These are phyloP conservation scores for Porites lobata DNA, from an alignment of 92 coral and sea anemone genomes.

Conservation along the genomic window DNA sequence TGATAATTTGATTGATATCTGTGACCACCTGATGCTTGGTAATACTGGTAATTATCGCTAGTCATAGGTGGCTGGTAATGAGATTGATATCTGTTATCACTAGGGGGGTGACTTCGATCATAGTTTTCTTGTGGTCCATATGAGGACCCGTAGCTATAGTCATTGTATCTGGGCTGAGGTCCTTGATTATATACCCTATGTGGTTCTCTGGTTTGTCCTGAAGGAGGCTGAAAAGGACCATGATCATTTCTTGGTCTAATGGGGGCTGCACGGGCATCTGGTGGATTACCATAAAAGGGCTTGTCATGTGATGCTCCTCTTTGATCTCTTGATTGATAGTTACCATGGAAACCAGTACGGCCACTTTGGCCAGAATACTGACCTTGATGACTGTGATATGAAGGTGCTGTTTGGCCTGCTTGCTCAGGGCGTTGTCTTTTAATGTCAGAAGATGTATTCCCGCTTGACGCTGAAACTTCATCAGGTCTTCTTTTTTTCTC, in stretches of 20 bases:
- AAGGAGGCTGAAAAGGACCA: slow-evolving; percentile 12
- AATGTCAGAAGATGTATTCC: slow-evolving; percentile 7
- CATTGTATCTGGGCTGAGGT: slow-evolving; percentile 12
- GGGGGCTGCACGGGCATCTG: slow-evolving; percentile 5
- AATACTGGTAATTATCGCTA: not conserved
- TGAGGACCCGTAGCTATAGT: slow-evolving; percentile 7
- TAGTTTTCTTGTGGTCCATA: slow-evolving; percentile 24
- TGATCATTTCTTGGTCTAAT: not conserved
- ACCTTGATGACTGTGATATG: not conserved
- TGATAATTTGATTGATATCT: not conserved
- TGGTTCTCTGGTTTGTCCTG: not conserved
- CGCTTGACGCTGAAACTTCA: not conserved
- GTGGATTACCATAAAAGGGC: not conserved
- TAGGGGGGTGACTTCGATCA: not conserved
- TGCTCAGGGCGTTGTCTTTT: slow-evolving; percentile 21
- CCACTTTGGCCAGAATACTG: slow-evolving; percentile 14
- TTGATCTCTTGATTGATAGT: slow-evolving; percentile 8
- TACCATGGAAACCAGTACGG: slow-evolving; percentile 32
- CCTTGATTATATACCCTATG: not conserved
- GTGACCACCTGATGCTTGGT: not conserved
- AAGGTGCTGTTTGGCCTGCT: not conserved
- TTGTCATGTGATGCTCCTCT: slow-evolving; percentile 3
- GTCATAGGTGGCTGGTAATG: not conserved
- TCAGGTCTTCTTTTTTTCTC: slow-evolving; percentile 43
- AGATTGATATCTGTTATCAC: slow-evolving; percentile 16